phyloP scores from a whole-genome alignment of 2,888 invertebrate genomes.

The Adineta ricciae region DNA sequence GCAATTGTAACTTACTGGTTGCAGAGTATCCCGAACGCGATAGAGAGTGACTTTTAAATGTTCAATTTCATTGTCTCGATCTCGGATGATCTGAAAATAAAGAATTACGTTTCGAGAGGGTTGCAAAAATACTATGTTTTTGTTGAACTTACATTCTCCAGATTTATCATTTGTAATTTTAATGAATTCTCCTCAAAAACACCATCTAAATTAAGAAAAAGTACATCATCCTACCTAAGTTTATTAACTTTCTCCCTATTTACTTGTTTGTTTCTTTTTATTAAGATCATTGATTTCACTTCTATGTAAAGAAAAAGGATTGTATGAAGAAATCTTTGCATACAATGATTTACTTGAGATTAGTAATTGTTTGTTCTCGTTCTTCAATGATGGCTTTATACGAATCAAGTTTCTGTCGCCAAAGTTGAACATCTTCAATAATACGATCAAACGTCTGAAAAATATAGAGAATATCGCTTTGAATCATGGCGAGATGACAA shows the following conservation, averaged over 20 bases:
- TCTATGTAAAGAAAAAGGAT: neutral
- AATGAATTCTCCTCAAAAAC: neutral
- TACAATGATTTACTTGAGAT: neutral
- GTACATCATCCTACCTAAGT: no score
- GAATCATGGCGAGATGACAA: neutral
- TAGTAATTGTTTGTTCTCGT: neutral
- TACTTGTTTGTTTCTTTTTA: neutral
- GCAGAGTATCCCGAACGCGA: neutral
- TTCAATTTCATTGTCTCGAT: neutral
- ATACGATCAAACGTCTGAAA: neutral
- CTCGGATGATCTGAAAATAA: neutral
- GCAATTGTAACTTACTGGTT: conserved; percentile 3
- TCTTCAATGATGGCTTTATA: neutral
- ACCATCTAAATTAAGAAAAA: neutral
- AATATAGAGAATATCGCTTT: neutral
- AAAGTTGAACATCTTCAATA: neutral
- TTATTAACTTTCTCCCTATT: no score
- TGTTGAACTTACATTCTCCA: neutral
- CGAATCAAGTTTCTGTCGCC: neutral
- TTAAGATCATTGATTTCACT: neutral
- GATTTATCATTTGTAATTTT: neutral
- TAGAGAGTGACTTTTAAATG: conserved; percentile 1
- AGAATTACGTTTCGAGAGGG: no score
- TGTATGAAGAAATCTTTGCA: neutral
- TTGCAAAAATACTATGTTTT: no score